Base-by-base conservation (phyloP, 2,888 invertebrate species). In the Thelaira solivaga region DNA sequence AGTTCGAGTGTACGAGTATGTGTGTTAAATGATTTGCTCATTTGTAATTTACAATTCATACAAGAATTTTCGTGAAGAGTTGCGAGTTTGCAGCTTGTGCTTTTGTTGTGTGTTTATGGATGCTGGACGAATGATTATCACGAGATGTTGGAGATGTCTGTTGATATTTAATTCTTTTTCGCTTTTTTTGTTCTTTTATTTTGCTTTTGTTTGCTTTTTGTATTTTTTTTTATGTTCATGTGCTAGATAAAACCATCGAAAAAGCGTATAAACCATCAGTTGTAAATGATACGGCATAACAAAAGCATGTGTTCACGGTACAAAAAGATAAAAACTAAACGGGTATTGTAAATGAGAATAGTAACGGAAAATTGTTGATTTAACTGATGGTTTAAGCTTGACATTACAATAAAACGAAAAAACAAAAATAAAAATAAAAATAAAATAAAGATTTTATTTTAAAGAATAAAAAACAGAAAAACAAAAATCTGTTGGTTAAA, bases 251-350 rank as follows among this genome's bases (percentile, higher is more conserved):
- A 39, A 73, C 31, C 57, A 59, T 43, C 16, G 13, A 47, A 24
- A 13, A 8, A 20, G 20, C 34, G 7, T 39, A 55, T 11, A 4
- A 76, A 72, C 20, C 67, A 57, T 77, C 76, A 77, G 76, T 77
- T 72, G 67, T 62, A 62, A 77, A 68, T 62, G 62, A 45, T 43
- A 68, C 62, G 67, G 29, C 49, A 31, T 34, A 29, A 67, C 16
- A 71, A 68, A 62, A 61, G 76, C 72, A 72, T 68, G 72, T 43
- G 24, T 55, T 68, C 49, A 3, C 76, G 76, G 67, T 36, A 43
- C 22, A 18, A 57, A 45, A 1, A 10, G 8, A 29, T 20, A 67
- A 41, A 8, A 2, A 10, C 10, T 8, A 31, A 39, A 6, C 6
- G 6, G 5, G 7, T 13, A 39, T 49, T 31, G 53, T 62, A 39